Percentiles rank a stretch among this genome's conserved stretches.
phyloP scores from a whole-genome alignment of 2,888 invertebrate genomes.

The Rhimphoctona megacephalus region DNA sequence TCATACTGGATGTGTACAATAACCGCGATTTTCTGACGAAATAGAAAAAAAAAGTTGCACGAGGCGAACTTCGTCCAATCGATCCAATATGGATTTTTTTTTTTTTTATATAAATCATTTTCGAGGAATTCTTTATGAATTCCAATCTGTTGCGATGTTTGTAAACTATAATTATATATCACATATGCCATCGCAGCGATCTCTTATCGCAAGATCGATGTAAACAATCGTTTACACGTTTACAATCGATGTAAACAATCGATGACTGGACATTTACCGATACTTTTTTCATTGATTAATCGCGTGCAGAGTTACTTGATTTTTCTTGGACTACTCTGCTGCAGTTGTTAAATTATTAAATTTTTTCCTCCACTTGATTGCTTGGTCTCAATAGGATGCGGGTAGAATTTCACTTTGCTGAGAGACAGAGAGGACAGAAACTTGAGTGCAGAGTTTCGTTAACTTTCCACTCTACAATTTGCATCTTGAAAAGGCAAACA shows the following conservation, averaged over 20 bases:
- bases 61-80: neutral
- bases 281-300: constrained; percentile 74
- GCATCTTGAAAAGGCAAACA: neutral
- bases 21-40: constrained; percentile 2
- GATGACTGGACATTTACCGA: neutral
- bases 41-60: constrained; percentile 2
- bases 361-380: constrained; percentile 47
- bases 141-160: constrained; percentile 15
- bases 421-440: neutral
- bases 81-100: neutral
- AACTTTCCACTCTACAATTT: constrained; percentile 36
- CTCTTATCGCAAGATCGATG: neutral
- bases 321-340: constrained; percentile 78
- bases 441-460: constrained; percentile 24
- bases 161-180: constrained; percentile 32
- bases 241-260: no score
- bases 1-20: neutral
- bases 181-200: constrained; percentile 25
- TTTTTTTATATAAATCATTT: neutral
- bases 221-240: no score
- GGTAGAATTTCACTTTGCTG: constrained; percentile 42
- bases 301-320: constrained; percentile 76
- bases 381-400: constrained; percentile 19
- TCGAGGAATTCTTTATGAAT: neutral
- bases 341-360: constrained; percentile 71